Evolutionary conservation across 1,140 invertebrate species (phyloP), one percentile per base, ranked within the genome.

Genomic region (Ips nitidus): DNA sequence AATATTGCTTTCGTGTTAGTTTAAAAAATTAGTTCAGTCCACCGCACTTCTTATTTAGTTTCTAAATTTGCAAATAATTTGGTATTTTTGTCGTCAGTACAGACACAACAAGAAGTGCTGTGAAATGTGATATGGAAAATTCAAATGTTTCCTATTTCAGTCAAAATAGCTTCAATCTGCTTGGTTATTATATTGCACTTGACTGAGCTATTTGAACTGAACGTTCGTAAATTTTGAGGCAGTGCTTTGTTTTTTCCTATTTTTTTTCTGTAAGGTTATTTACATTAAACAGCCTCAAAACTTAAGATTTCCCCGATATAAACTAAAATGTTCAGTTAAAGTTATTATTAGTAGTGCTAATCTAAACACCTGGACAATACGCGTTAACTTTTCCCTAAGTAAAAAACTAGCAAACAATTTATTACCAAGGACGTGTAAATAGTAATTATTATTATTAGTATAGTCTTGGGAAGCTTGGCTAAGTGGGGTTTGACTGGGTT

Each of bases 271-370:
- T 53, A 47, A 36, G 47, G n/a, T 41, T 57, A 66, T 64, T 64
- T 64, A 66, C 63, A 66, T 66, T 64, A 4, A 47, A 64, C 37
- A 66, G 52, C 63, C 63, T 53, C 63, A 63, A 8, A 40, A 63
- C 22, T 63, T 52, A 61, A 22, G 22, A 22, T 22, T 22, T 57
- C 22, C 6, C 22, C 52, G 22, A 6, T 5, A 37, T 37, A 37
- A 5, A 55, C 39, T 22, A 22, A 22, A 22, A 22, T 22, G 22
- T 55, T 38, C n/a, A 37, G 36, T 55, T 22, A 22, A 50, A 50
- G 22, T 22, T 22, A 22, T 22, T 22, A 22, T 22, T 22, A 22
- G 22, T 22, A 22, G 22, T 22, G 22, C 22, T 22, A 22, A 22
- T 22, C 22, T 22, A 22, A 22, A 22, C 22, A 22, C 22, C 22